These are phyloP conservation scores for Nomada ruficornis DNA, from an alignment of 2,888 invertebrate species.

Conservation along the genomic window DNA sequence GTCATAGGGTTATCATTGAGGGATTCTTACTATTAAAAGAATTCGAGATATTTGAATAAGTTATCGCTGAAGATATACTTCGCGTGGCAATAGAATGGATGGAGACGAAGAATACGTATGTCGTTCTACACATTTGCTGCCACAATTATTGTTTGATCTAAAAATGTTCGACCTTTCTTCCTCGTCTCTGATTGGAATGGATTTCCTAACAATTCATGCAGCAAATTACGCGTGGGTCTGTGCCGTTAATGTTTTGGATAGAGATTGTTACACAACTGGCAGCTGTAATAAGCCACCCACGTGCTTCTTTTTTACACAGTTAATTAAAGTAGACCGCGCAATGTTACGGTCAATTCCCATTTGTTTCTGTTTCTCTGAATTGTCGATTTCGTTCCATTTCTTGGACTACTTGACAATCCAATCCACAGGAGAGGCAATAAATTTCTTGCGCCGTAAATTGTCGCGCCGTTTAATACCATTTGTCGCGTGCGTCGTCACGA, in stretches of 20 bases:
- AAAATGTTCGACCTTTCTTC: neutral
- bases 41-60: conserved; percentile 33
- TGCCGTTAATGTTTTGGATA: neutral
- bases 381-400: neutral
- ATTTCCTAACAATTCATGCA: neutral
- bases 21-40: conserved; percentile 37
- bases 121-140: neutral
- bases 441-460: neutral
- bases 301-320: conserved; percentile 28
- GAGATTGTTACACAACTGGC: conserved; percentile 16
- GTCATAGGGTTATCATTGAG: conserved; percentile 59
- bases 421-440: conserved; percentile 21
- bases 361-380: neutral
- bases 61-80: conserved; percentile 43
- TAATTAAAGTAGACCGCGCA: conserved; percentile 22
- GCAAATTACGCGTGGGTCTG: neutral
- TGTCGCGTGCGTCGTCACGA: neutral
- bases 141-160: neutral
- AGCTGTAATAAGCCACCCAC: conserved; percentile 24
- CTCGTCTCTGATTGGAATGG: neutral
- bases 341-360: conserved; percentile 36
- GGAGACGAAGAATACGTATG: neutral
- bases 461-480: neutral
- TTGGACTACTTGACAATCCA: neutral
- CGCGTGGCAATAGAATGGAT: neutral